phyloP scores from a whole-genome alignment of 2,113 vertebrate genomes.

The Alosa alosa region DNA sequence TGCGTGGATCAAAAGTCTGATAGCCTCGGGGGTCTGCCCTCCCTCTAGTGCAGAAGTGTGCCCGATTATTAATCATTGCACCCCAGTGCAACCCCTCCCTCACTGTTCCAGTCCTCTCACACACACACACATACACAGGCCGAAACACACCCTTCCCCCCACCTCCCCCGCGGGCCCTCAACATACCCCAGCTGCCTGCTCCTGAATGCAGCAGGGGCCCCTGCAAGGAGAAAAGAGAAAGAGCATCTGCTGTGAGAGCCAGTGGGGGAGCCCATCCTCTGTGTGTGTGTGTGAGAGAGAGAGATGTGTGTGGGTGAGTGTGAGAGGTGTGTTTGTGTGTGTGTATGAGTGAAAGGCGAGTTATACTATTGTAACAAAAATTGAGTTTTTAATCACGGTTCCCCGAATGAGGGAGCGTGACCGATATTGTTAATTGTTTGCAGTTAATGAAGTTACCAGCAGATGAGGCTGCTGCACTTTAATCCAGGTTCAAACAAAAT shows the following conservation, averaged over 20 bases:
- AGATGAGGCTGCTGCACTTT: not conserved
- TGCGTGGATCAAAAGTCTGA: constrained; percentile 11
- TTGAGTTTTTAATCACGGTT: too few species aligned
- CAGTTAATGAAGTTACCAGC: not conserved
- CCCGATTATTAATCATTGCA: not conserved
- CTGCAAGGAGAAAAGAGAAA: not conserved
- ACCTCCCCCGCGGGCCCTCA: not conserved
- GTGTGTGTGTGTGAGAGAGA: not conserved
- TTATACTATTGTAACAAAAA: not conserved
- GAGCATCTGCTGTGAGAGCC: not conserved
- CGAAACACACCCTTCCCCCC: not conserved
- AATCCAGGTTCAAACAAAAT: not conserved
- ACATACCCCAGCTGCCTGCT: constrained; percentile 2
- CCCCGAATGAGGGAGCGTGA: too few species aligned
- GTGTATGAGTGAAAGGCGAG: not conserved
- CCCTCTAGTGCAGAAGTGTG: not conserved
- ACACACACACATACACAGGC: not conserved
- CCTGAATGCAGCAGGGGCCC: not conserved
- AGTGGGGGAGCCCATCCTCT: not conserved
- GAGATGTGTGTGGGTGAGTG: not conserved
- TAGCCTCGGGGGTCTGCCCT: not conserved
- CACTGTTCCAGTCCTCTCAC: not conserved
- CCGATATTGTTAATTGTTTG: too few species aligned
- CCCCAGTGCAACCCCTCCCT: not conserved
- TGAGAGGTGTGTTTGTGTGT: not conserved